A percentile compares a stretch with the other conserved stretches of the same genome.
phyloP scores from a whole-genome alignment of 2,797 vertebrate genomes.

The Leptodactylus fallax region DNA sequence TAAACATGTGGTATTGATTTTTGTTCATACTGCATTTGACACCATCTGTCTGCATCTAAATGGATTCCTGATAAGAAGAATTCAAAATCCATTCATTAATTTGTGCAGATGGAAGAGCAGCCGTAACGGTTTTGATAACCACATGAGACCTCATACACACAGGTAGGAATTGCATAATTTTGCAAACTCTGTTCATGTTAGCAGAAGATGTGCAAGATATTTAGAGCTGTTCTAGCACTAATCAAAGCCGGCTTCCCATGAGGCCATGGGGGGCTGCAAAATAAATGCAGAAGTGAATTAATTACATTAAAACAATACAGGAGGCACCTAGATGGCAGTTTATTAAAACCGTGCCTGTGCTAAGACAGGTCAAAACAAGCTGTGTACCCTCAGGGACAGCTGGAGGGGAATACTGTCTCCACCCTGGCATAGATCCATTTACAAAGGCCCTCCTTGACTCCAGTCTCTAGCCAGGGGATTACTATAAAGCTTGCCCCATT shows the following conservation, averaged over 20 bases:
- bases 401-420: neutral
- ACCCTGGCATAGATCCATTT: constrained; percentile 25
- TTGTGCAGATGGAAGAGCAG: constrained; percentile 49
- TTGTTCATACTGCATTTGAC: neutral
- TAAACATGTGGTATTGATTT: constrained; percentile 23
- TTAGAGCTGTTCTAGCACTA: constrained; percentile 16
- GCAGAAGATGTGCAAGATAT: constrained; percentile 41
- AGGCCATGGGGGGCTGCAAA: neutral
- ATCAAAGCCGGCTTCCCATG: constrained; percentile 24
- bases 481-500: constrained; percentile 16
- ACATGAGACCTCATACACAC: constrained; percentile 24
- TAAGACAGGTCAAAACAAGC: constrained; percentile 6
- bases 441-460: constrained; percentile 14
- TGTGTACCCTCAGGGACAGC: neutral
- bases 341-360: neutral
- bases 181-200: constrained; percentile 23
- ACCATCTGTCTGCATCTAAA: constrained; percentile 55
- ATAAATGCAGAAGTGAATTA: constrained; percentile 20
- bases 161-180: constrained; percentile 38
- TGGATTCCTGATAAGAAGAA: constrained; percentile 36
- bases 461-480: constrained; percentile 13
- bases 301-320: constrained; percentile 35
- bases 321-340: constrained; percentile 18
- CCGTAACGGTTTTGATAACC: constrained; percentile 25
- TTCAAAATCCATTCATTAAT: constrained; percentile 51